Percentiles rank a stretch among this genome's conserved stretches.
These are phyloP conservation scores for Pegea sp. DNA, from an alignment of 23 tunicate genomes.

Conservation along the genomic window DNA sequence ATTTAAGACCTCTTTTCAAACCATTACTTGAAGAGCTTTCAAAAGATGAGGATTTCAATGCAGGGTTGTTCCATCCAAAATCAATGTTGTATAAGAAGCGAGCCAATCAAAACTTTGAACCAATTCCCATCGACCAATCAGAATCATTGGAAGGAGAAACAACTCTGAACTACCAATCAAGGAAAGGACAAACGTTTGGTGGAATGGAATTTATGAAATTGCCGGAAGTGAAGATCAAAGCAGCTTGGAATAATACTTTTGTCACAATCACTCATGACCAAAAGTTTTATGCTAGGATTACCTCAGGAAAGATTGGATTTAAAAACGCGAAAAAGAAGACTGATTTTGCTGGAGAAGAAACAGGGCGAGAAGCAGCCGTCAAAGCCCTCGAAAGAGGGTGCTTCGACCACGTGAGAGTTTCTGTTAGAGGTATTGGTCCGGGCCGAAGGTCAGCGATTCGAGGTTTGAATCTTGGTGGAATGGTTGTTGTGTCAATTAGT, in stretches of 20 bases:
- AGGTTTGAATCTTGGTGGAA: slow-evolving; percentile 42
- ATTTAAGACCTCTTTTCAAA: no score
- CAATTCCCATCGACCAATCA: slow-evolving; percentile 19
- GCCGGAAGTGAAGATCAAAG: slow-evolving; percentile 15
- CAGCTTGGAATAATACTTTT: slow-evolving; percentile 27
- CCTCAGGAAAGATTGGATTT: slow-evolving; percentile 32
- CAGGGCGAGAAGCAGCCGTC: slow-evolving; percentile 37
- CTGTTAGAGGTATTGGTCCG: slow-evolving; percentile 53
- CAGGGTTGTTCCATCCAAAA: no score
- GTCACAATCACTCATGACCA: neutral
- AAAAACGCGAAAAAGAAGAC: slow-evolving; percentile 52
- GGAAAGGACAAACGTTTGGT: slow-evolving; percentile 9
- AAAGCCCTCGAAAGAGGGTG: slow-evolving; percentile 21
- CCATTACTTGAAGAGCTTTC: no score
- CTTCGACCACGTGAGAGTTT: slow-evolving; percentile 31
- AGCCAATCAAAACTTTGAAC: slow-evolving; percentile 72
- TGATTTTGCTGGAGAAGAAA: slow-evolving; percentile 47
- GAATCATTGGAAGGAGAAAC: slow-evolving; percentile 1
- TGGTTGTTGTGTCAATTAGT: slow-evolving; percentile 44
- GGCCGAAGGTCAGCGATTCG: slow-evolving; percentile 50
- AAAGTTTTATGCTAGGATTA: neutral
- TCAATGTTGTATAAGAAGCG: no score
- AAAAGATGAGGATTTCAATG: no score
- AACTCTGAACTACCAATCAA: slow-evolving; percentile 6
- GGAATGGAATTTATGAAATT: slow-evolving; percentile 4